Evolutionary conservation across 2,888 invertebrate species (phyloP).

Genomic region (Diarsia rubi): DNA sequence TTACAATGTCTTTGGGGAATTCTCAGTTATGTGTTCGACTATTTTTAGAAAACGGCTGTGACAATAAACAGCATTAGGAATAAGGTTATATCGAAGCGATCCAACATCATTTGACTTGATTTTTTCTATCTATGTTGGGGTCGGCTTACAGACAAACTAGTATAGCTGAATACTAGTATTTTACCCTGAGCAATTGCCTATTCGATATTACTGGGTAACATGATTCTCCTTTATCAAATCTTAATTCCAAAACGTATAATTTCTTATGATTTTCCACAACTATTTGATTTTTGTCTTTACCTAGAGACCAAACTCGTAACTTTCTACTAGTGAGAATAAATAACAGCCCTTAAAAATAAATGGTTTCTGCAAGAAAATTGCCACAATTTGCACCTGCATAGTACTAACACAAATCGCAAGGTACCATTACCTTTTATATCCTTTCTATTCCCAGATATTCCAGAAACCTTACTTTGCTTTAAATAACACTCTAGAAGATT

Average conservation of each 20-base stretch:
- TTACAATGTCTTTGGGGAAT: constrained; percentile 24
- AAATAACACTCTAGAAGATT: constrained; percentile 49
- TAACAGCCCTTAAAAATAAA: constrained; percentile 11
- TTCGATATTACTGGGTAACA: not conserved
- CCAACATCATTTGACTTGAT: not conserved
- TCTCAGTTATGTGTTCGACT: not conserved
- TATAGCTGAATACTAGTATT: not conserved
- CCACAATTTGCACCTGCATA: constrained; percentile 2
- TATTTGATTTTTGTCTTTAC: not conserved
- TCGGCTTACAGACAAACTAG: not conserved
- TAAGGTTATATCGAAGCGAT: not conserved
- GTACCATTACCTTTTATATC: constrained; percentile 7
- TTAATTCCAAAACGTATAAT: not conserved
- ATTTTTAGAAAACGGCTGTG: not conserved
- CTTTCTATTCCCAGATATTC: not conserved
- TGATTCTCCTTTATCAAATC: not conserved
- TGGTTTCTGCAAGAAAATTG: not conserved
- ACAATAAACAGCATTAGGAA: too few relatives aligned
- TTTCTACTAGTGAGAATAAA: not conserved
- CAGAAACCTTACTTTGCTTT: constrained; percentile 12
- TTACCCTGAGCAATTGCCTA: not conserved
- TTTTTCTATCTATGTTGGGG: not conserved
- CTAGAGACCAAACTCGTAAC: not conserved
- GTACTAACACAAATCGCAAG: constrained; percentile 16
- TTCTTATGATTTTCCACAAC: not conserved